phyloP scores from a whole-genome alignment of 1,140 invertebrate genomes.

The Temnothorax nylanderi region DNA sequence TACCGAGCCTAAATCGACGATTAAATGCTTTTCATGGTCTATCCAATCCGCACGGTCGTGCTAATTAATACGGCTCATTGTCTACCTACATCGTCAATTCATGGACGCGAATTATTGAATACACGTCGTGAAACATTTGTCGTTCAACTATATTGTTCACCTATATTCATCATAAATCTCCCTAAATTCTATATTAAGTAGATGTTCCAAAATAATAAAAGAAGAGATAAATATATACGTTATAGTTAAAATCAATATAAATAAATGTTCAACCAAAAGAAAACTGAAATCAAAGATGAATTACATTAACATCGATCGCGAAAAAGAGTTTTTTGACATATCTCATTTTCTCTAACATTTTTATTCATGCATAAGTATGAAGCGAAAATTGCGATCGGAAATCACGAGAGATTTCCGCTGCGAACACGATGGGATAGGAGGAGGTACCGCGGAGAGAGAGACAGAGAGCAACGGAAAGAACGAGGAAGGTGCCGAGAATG shows the following conservation, averaged over 20 bases:
- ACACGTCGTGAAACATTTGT: neutral
- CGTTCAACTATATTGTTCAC: neutral
- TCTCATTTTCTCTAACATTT: neutral
- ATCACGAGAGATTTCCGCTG: conserved; percentile 4
- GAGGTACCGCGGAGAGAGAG: neutral
- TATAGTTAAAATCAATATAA: neutral
- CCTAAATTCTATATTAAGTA: neutral
- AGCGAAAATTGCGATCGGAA: conserved; percentile 1
- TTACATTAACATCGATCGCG: neutral
- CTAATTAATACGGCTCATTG: conserved; percentile 62
- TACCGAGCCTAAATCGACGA: conserved; percentile 38
- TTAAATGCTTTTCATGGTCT: conserved; percentile 24
- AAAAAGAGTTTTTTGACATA: neutral
- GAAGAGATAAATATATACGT: neutral
- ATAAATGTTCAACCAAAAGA: neutral
- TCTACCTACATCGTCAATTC: conserved; percentile 24
- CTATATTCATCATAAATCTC: neutral
- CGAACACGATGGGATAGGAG: neutral
- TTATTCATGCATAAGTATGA: conserved; percentile 7
- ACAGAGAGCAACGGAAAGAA: neutral
- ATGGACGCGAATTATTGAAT: neutral
- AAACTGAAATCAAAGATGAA: neutral
- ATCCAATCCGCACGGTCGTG: conserved; percentile 57
- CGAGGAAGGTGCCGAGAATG: conserved; percentile 10
- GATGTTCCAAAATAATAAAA: neutral